Base-by-base conservation (phyloP, 2,113 vertebrate species). In the Cheilinus undulatus region DNA sequence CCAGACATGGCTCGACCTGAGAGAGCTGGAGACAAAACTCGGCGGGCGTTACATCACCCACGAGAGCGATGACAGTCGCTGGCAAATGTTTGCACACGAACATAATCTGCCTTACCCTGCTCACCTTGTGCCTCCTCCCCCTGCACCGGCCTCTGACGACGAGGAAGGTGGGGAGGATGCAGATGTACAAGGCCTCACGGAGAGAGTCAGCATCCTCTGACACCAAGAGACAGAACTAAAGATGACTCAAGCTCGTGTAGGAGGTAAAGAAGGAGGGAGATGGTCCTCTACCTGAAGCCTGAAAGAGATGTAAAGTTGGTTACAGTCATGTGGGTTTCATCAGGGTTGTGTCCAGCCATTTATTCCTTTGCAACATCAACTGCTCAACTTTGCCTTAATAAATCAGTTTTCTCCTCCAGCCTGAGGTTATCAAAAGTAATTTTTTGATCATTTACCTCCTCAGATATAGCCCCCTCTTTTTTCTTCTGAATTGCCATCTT, bases 151-250 rank as follows among this genome's bases (percentile, higher is more conserved):
- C 3, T 92, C 85, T 0, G 91, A 91, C 0, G 90, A 94, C 0
- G 92, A 92, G 3, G 87, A 91, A 7, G 81, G 83, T 0, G 76
- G 78, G 0, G 94, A 94, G 45, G 93, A 95, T 22, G 87, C 92
- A 0, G 95, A 96, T n/a, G 89, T 97, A 90, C 94, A 95, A 88
- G 95, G 95, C 8, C 92, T 97, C 75, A 94, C 95, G 0, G 95
- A 97, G 84, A 92, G 95, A 19, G 95, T 97, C 89, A 97, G 96
- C 86, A 92, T 97, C 78, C 95, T 97, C 78, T 97, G 91, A 96
- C 75, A 45, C 19, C 42, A 17, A 45, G 53, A 40, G 63, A 36
- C 15, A 64, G 61, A 23, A 17, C n/a, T n/a, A 9, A 7, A 5
- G 3, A 27, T 13, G 46, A 74, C 80, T 71, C 46, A 0, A 28